Percentiles rank a stretch among this genome's conserved stretches.
phyloP scores from a whole-genome alignment of 1,140 invertebrate genomes.

The Hydropsyche tenuis region DNA sequence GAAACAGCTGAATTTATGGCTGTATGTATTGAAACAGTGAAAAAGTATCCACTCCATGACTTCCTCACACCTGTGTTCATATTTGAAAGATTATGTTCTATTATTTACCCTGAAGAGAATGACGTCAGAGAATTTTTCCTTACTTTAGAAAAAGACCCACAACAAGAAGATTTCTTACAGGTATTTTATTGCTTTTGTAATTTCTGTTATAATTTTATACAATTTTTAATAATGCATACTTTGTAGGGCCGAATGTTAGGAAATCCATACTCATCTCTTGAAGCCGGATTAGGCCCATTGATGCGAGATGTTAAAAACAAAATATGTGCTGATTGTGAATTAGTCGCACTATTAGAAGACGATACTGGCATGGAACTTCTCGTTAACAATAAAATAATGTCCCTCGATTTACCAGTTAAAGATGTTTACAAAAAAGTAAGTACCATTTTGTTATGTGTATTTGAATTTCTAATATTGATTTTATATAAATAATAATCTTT shows the following conservation, averaged over 20 bases:
- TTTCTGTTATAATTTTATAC: background rate
- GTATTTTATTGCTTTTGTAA: conserved; percentile 49
- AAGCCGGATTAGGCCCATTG: conserved; percentile 91
- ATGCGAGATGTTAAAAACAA: conserved; percentile 99
- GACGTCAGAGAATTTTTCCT: conserved; percentile 96
- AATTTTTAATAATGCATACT: background rate
- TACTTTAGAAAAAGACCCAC: conserved; percentile 96
- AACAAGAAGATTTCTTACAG: conserved; percentile 98
- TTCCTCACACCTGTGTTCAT: conserved; percentile 96
- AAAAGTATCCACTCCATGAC: conserved; percentile 91
- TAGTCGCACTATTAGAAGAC: conserved; percentile 94
- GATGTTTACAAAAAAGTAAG: conserved; percentile 84
- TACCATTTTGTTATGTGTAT: conserved; percentile 15
- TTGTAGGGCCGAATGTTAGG: conserved; percentile 92
- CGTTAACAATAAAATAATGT: conserved; percentile 99
- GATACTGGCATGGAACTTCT: conserved; percentile 98
- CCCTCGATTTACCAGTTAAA: conserved; percentile 92
- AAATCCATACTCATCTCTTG: conserved; percentile 94
- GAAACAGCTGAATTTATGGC: conserved; percentile 98
- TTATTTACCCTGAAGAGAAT: conserved; percentile 97
- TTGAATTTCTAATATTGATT: background rate
- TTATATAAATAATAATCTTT: conserved; percentile 10
- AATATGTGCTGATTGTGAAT: conserved; percentile 96
- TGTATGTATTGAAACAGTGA: conserved; percentile 94
- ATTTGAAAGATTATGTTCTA: conserved; percentile 95